Evolutionary conservation across 2,888 invertebrate species (phyloP).

Genomic region (Cheilosia variabilis): DNA sequence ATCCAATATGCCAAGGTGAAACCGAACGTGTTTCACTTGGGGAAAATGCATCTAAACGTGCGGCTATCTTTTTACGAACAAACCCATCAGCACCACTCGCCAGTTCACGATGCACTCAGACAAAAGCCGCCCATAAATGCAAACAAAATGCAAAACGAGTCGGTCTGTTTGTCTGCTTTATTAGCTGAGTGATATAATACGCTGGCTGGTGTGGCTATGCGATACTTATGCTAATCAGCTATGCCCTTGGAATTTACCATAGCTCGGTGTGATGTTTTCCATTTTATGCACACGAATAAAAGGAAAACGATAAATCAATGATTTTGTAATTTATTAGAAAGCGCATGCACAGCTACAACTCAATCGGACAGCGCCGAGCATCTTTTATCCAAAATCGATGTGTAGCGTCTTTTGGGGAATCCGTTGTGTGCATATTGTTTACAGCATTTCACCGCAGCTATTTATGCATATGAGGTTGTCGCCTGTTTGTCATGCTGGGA

Average conservation of each 20-base stretch:
- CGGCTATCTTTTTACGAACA: slow-evolving; percentile 24
- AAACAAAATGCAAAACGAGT: slow-evolving; percentile 36
- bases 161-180: slow-evolving; percentile 34
- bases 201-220: slow-evolving; percentile 28
- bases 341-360: neutral
- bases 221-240: slow-evolving; percentile 44
- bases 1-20: slow-evolving; percentile 53
- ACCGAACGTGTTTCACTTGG: slow-evolving; percentile 63
- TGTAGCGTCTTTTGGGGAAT: slow-evolving; percentile 2
- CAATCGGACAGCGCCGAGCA: neutral
- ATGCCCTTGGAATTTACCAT: slow-evolving; percentile 67
- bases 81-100: slow-evolving; percentile 4
- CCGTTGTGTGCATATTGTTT: neutral
- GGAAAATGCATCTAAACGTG: slow-evolving; percentile 51
- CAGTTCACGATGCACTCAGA: slow-evolving; percentile 16
- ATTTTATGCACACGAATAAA: slow-evolving; percentile 36
- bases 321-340: slow-evolving; percentile 56
- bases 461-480: slow-evolving; percentile 43
- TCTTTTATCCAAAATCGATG: slow-evolving; percentile 20
- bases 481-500: slow-evolving; percentile 11
- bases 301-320: slow-evolving; percentile 25
- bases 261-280: slow-evolving; percentile 23
- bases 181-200: slow-evolving; percentile 54
- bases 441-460: slow-evolving; percentile 40
- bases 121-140: slow-evolving; percentile 41